phyloP scores from a whole-genome alignment of 1,140 invertebrate genomes.

The Macrobrachium rosenbergii region DNA sequence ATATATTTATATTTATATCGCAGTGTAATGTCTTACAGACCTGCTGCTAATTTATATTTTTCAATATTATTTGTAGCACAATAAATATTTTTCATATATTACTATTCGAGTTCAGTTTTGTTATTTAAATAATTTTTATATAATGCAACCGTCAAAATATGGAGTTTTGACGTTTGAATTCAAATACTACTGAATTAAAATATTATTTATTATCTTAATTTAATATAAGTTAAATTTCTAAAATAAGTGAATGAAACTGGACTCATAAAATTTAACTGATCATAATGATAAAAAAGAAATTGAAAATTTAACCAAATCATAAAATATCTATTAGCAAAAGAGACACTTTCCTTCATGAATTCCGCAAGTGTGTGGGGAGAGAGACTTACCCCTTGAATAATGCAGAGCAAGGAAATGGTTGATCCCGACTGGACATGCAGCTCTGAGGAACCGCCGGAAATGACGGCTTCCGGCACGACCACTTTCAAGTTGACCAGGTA shows the following conservation, averaged over 20 bases:
- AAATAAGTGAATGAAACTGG: too few relatives aligned
- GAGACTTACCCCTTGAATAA: constrained; percentile 69
- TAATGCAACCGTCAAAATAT: too few relatives aligned
- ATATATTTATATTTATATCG: background rate
- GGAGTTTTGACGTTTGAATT: too few relatives aligned
- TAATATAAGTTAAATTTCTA: too few relatives aligned
- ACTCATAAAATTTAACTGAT: too few relatives aligned
- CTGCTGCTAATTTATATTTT: too few relatives aligned
- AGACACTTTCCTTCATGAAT: too few relatives aligned
- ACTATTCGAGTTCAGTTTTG: background rate
- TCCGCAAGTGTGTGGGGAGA: background rate
- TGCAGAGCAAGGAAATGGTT: constrained; percentile 69
- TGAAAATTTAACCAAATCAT: background rate
- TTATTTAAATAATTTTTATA: background rate
- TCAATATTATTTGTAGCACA: too few relatives aligned
- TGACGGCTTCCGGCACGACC: constrained; percentile 68
- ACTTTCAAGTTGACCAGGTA: constrained; percentile 67
- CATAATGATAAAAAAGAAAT: too few relatives aligned
- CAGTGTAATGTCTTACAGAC: too few relatives aligned
- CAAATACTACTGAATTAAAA: too few relatives aligned
- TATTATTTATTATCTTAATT: too few relatives aligned
- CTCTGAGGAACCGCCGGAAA: constrained; percentile 68
- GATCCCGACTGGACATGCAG: constrained; percentile 69
- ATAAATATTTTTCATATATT: background rate
- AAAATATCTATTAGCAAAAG: background rate